Base-by-base conservation (phyloP, 1,140 invertebrate species). In the Pachyrhynchus sulphureomaculatus region DNA sequence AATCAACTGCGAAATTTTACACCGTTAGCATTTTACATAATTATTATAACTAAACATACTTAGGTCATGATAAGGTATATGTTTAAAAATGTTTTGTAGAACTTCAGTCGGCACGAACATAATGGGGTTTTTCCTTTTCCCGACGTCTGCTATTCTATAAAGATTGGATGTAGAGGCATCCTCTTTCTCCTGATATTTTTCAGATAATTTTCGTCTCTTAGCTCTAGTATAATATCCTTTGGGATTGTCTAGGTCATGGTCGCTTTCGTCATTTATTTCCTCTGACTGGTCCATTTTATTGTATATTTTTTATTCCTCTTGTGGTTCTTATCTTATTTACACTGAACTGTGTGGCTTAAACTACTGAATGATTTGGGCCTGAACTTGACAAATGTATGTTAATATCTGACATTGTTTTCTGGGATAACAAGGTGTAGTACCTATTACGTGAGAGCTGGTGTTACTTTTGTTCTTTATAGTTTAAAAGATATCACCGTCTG, bases 61-160 rank as follows among this genome's bases (percentile, higher is more conserved):
- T 33, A 72, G 61, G 55, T 70, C 68, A 2, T 70, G 54, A 36
- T 72, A 68, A 4, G 70, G 56, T n/a, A 72, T 49, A 32, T 63
- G 59, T 36, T 59, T 65, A 34, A 72, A 68, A 21, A 72, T 62
- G 23, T 64, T 62, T 24, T 67, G 55, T 0, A 72, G 34, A 9
- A 72, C 61, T 47, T 72, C 70, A 13, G 65, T 62, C 1, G 70
- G 70, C 26, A 71, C 41, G 26, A 65, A 49, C 66, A 69, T 71
- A 15, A 71, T 68, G 0, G 66, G 66, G 48, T 68, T 69, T 53
- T 71, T 71, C 26, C 68, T 51, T 48, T 62, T 69, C 1, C 53
- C 34, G 1, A 45, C 52, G n/a, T 62, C 41, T 6, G 45, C 18
- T 18, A 48, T 48, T 15, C 39, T 26, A n/a, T 45, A 62, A 13